Percentiles rank a stretch among this genome's conserved stretches.
Conservation (phyloP, 2,888 invertebrate species). For the Siphlonurus alternatus region DNA sequence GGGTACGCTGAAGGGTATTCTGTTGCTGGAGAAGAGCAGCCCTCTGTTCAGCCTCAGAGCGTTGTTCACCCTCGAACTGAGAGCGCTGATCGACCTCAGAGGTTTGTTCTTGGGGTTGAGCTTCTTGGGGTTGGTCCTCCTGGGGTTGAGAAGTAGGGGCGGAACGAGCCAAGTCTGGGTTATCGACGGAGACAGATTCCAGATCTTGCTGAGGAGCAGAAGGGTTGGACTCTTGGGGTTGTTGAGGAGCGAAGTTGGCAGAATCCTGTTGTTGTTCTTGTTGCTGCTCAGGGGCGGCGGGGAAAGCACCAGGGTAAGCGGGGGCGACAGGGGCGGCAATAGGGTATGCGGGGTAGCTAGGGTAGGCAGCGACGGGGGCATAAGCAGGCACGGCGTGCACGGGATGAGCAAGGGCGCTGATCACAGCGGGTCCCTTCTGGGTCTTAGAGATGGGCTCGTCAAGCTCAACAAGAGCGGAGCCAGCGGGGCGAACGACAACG, state of each 20-base stretch:
- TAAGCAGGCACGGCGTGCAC: slow-evolving; percentile 15
- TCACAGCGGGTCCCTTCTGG: slow-evolving; percentile 30
- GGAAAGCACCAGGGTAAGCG: slow-evolving; percentile 12
- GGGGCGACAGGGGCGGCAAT: slow-evolving; percentile 11
- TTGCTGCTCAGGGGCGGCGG: slow-evolving; percentile 12
- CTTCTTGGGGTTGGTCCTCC: slow-evolving; percentile 11
- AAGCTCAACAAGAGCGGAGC: slow-evolving; percentile 39
- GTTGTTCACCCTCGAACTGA: slow-evolving; percentile 8
- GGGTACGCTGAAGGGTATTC: slow-evolving; percentile 11
- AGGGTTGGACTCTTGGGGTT: slow-evolving; percentile 10
- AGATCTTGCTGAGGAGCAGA: slow-evolving; percentile 16
- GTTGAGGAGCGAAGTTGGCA: slow-evolving; percentile 13
- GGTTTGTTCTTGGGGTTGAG: slow-evolving; percentile 8
- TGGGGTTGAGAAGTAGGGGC: slow-evolving; percentile 12
- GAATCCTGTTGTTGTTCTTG: slow-evolving; percentile 9
- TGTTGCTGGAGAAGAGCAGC: slow-evolving; percentile 11
- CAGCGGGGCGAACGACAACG: slow-evolving; percentile 39
- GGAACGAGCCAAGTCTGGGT: slow-evolving; percentile 22
- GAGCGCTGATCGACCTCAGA: slow-evolving; percentile 3
- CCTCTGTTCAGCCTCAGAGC: slow-evolving; percentile 6
- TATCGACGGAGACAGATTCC: slow-evolving; percentile 24
- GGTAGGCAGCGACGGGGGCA: slow-evolving; percentile 17
- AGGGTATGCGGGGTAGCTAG: slow-evolving; percentile 10
- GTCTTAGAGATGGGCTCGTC: slow-evolving; percentile 39
- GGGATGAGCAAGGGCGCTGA: slow-evolving; percentile 20